Evolutionary conservation across 2,888 invertebrate species (phyloP), one percentile per base, ranked within the genome.

Genomic region (Lissonota sp.): DNA sequence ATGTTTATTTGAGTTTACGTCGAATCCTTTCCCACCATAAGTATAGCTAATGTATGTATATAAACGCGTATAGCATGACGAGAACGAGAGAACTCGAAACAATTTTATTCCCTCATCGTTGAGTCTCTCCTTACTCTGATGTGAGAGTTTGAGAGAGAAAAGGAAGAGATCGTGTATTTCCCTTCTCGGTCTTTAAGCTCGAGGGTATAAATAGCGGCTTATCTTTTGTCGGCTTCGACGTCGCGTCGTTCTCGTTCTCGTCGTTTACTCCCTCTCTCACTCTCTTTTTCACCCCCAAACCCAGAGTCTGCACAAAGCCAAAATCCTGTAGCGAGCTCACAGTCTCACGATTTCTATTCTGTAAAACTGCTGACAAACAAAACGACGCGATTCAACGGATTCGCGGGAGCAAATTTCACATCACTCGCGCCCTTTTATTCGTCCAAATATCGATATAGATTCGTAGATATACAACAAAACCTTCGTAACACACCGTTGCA

Each of bases 151-250:
- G 53, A 37, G n/a, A 70, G 12, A 57, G 44, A 71, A 40, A 12
- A 71, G 72, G 44, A 14, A 53, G 26, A 63, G 58, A 63, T 73
- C 70, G 64, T 63, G 66, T 72, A 77, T 81, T 81, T 80, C 82
- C 80, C 82, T 79, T 79, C 83, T 81, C 84, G 80, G 83, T 84
- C 84, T 86, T 89, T 90, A 89, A 90, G 85, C 90, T 87, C 86
- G 64, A 57, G 87, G 88, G 90, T 90, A 91, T 91, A 91, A 91
- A 91, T 91, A 91, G 90, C 90, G 83, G 91, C 91, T 91, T 91
- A 91, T 91, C 91, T 91, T 90, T 89, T 87, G 89, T 88, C 90
- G 88, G 88, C 87, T 90, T 91, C 90, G 87, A 89, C 87, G 86
- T 87, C 85, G 83, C 84, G 80, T 76, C 82, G 82, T 74, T 62